A percentile compares a stretch with the other conserved stretches of the same genome.
These are phyloP conservation scores for Lampropteryx suffumata DNA, from an alignment of 2,888 invertebrate genomes.

Conservation along the genomic window DNA sequence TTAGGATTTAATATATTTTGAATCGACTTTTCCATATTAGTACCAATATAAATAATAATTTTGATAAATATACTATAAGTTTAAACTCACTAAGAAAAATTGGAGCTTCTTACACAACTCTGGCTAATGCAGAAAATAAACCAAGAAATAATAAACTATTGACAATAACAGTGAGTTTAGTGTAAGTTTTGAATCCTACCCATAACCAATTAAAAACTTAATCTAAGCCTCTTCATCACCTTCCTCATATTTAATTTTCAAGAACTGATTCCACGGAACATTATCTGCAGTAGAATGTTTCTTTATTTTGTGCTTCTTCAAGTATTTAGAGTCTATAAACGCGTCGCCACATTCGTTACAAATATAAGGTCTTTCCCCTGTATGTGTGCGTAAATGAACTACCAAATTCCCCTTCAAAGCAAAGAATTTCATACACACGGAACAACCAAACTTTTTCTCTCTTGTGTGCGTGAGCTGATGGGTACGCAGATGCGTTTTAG, in stretches of 20 bases:
- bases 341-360: slow-evolving; percentile 74
- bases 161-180: too few relatives aligned
- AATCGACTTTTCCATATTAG: too few relatives aligned
- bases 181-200: too few relatives aligned
- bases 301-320: slow-evolving; percentile 77
- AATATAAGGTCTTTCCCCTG: slow-evolving; percentile 76
- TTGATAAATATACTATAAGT: too few relatives aligned
- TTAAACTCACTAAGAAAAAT: too few relatives aligned
- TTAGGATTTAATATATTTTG: too few relatives aligned
- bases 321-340: slow-evolving; percentile 79
- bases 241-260: slow-evolving; percentile 27
- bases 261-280: slow-evolving; percentile 72
- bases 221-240: slow-evolving; percentile 7
- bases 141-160: too few relatives aligned
- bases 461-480: slow-evolving; percentile 78
- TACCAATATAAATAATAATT: too few relatives aligned
- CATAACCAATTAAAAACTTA: too few relatives aligned
- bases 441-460: slow-evolving; percentile 79
- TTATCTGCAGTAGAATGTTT: slow-evolving; percentile 72
- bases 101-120: too few relatives aligned
- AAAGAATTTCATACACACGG: slow-evolving; percentile 80
- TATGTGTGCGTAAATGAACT: slow-evolving; percentile 77
- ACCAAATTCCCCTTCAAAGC: slow-evolving; percentile 77
- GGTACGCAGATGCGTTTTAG: slow-evolving; percentile 75
- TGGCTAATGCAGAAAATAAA: too few relatives aligned